Evolutionary conservation across 2,888 invertebrate species (phyloP), one percentile per base, ranked within the genome.

Genomic region (Hydroisotoma schaefferi): DNA sequence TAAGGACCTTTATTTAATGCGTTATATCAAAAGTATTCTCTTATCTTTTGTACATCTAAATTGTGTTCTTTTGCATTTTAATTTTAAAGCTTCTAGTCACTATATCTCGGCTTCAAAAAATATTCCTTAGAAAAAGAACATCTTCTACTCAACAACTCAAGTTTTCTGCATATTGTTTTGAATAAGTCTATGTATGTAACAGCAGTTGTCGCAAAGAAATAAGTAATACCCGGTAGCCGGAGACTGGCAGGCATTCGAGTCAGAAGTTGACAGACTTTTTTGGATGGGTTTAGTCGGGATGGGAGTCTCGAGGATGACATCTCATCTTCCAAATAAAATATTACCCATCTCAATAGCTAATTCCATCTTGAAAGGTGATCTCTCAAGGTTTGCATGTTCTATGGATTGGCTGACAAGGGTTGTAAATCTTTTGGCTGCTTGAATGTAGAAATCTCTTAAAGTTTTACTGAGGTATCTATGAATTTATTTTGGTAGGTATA

Each of bases 331-430:
- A n/a, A 25, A 33, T 53, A 53, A 53, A 53, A 53, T 40, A 53
- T 53, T 37, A 37, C 53, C 26, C 27, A 12, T 25, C 27, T 25
- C 53, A 52, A 10, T 28, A 27, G 27, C n/a, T n/a, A n/a, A 25
- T 49, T 49, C 20, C 15, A 53, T 40, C 53, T 38, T 53, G 53
- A 53, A 53, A 53, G 40, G 53, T 53, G 53, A 53, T 53, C 53
- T 53, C 26, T 53, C 43, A 53, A 53, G 40, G 43, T 53, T 53
- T 53, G 20, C 18, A 43, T 53, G 38, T 53, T 37, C 40, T 37
- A 37, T 37, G 23, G 40, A 15, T 15, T 40, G 40, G 22, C 52
- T 33, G 53, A 53, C 53, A 53, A 40, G 40, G 22, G 37, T 53
- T 40, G 38, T 53, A 53, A 53, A 53, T 53, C 53, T 53, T 26